Percentiles rank a stretch among this genome's conserved stretches.
These are phyloP conservation scores for Eupithecia insigniata DNA, from an alignment of 2,888 invertebrate species.

Conservation along the genomic window DNA sequence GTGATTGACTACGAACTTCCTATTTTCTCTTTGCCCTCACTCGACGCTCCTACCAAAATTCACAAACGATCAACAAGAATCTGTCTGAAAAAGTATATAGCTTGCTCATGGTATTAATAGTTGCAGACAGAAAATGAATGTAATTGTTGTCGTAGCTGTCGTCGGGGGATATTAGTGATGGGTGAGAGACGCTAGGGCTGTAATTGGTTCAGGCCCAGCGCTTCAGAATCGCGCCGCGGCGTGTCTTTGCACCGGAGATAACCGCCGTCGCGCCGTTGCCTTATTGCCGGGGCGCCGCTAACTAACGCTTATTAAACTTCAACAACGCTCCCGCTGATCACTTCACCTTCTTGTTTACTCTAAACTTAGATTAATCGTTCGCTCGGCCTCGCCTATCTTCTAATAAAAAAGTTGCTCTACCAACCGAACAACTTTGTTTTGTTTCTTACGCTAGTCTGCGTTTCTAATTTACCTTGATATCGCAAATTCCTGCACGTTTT, in stretches of 20 bases:
- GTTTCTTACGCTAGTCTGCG: slow-evolving; percentile 33
- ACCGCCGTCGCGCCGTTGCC: slow-evolving; percentile 58
- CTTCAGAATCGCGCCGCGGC: slow-evolving; percentile 32
- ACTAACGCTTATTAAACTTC: slow-evolving; percentile 84
- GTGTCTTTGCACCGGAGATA: slow-evolving; percentile 74
- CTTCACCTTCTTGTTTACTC: slow-evolving; percentile 82
- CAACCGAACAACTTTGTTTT: slow-evolving; percentile 38
- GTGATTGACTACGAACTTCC: slow-evolving; percentile 21
- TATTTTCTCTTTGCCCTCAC: slow-evolving; percentile 20
- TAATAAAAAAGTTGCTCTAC: slow-evolving; percentile 53
- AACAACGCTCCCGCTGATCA: slow-evolving; percentile 82
- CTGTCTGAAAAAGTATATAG: not conserved
- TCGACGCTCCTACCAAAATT: not conserved
- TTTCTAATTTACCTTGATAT: slow-evolving; percentile 36
- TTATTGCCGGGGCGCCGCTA: slow-evolving; percentile 75
- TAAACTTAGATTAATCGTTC: slow-evolving; percentile 83
- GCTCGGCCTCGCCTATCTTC: slow-evolving; percentile 68
- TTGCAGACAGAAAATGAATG: slow-evolving; percentile 29
- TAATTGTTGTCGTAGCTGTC: slow-evolving; percentile 43
- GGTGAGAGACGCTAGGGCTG: slow-evolving; percentile 50
- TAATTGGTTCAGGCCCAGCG: slow-evolving; percentile 58
- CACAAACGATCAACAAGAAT: not conserved
- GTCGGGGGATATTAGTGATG: slow-evolving; percentile 49
- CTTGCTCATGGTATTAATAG: slow-evolving; percentile 13
- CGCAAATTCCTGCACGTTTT: not conserved